Evolutionary conservation across 2,113 vertebrate species (phyloP), one percentile per base, ranked within the genome.

Genomic region (Psammodynastes pulverulentus): DNA sequence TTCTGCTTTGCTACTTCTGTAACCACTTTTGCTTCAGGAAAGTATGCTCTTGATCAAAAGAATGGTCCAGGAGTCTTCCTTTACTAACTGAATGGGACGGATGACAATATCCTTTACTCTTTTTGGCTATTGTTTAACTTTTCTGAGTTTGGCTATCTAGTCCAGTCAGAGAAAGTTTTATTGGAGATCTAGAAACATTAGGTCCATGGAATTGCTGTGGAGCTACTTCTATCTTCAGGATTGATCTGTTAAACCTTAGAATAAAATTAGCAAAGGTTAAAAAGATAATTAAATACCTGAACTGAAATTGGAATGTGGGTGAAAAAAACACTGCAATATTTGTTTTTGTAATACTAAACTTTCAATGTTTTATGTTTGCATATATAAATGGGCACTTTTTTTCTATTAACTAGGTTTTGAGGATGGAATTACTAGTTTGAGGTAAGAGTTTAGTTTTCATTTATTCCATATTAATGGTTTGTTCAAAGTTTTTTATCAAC

Each of bases 241-340:
- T 3, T 54, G 9, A 3, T n/a, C 9, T 34, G 21, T 9, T 39
- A 13, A 46, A 54, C 43, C 0, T 4, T 45, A 34, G 87, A 91
- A 2, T 48, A 17, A 15, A 88, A 24, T 21, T 45, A n/a, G 23
- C 54, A 48, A 96, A 97, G 96, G 96, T 97, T 94, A 43, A 94
- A 95, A 97, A 97, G 97, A 97, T 93, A 58, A 43, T 52, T 95
- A 97, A 96, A 97, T 97, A 97, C 97, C 97, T 97, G 97, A 97
- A 94, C 97, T 96, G 97, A 97, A 97, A 34, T 86, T 29, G 93
- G 72, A 89, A 54, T 97, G 97, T 97, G 91, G 97, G 97, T 92
- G 79, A 23, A 48, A 94, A 95, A 88, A 93, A 94, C 95, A 96
- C 95, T 95, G 84, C 85, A 87, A 34, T 72, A 9, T 1, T 26